Evolutionary conservation across 2,888 invertebrate genomes (phyloP), one percentile per base, ranked within the genome.

Genomic region (Noctua fimbriata): DNA sequence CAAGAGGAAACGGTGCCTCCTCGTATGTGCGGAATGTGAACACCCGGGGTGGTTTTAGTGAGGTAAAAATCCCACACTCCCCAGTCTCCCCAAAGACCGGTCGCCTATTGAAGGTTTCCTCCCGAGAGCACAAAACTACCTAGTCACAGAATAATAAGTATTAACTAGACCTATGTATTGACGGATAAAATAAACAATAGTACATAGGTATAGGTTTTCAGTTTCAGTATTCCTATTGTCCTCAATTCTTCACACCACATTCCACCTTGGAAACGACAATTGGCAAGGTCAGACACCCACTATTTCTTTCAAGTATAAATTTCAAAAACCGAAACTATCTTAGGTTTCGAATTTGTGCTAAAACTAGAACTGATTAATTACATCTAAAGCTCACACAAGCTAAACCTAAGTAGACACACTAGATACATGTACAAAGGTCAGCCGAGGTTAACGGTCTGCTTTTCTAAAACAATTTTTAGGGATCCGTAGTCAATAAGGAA

Each of bases 341-440:
- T n/a, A n/a, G 6, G 1, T 5, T 55, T 36, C 18, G 1, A 47
- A 69, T 47, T 70, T n/a, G 14, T n/a, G 7, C 12, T 81, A 36
- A 24, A 69, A 69, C 55, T 65, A 28, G 24, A 69, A 60, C 41
- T 73, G 32, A 83, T 72, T 69, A 73, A 58, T 65, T 16, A 47
- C 58, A 52, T 60, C 14, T 49, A 44, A 77, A 83, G 58, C 84
- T 69, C 36, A 69, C 18, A 58, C 32, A 18, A 71, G 21, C 18
- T 60, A 67, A 3, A 79, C n/a, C 6, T 49, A 71, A 55, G 44
- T 58, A n/a, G 41, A 67, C 66, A 66, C 12, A 41, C 10, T 7
- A 44, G 24, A 47, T 24, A 74, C 41, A 32, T n/a, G n/a, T 58
- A 58, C 36, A 63, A 58, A 79, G 85, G 81, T 84, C 81, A 75